Percentiles rank a stretch among this genome's conserved stretches.
Evolutionary conservation across 2,888 invertebrate species (phyloP).

Genomic region (Cecidostiba fungosa): DNA sequence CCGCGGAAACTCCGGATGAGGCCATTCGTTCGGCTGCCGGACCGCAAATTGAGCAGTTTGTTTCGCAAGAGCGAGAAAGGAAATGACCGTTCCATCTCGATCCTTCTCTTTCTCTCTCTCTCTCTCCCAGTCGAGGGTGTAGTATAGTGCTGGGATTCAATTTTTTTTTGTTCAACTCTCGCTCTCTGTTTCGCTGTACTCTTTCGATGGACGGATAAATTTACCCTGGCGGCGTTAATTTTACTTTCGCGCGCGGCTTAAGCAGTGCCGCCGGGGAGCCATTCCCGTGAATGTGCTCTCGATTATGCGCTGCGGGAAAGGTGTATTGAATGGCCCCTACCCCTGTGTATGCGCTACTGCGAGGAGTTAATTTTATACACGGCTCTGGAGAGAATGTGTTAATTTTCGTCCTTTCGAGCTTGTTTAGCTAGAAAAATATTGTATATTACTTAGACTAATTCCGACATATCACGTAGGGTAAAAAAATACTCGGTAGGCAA

Average conservation of each 20-base stretch:
- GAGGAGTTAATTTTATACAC: not conserved
- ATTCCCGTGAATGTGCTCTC: slow-evolving; percentile 1
- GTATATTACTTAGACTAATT: not conserved
- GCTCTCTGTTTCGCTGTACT: slow-evolving; percentile 2
- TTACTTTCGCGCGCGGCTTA: slow-evolving; percentile 15
- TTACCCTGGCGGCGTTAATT: slow-evolving; percentile 26
- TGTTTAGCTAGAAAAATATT: not conserved
- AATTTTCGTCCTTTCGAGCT: not conserved
- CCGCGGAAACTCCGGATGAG: slow-evolving; percentile 70
- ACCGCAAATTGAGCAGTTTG: slow-evolving; percentile 78
- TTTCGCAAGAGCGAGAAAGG: slow-evolving; percentile 67
- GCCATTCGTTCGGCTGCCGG: slow-evolving; percentile 74
- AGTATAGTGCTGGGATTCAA: not conserved
- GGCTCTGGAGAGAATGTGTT: not conserved
- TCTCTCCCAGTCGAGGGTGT: not conserved
- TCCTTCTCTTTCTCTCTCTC: slow-evolving; percentile 18
- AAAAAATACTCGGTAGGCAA: not conserved
- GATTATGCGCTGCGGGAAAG: slow-evolving; percentile 7
- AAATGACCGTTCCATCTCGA: slow-evolving; percentile 57
- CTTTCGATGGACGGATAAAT: slow-evolving; percentile 30
- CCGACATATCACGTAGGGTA: not conserved
- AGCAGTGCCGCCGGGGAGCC: not conserved
- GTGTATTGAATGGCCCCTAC: not conserved
- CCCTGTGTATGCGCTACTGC: not conserved
- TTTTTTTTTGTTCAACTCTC: slow-evolving; percentile 19